Base-by-base conservation (phyloP, 2,888 invertebrate species). In the Drosophila yooni region DNA sequence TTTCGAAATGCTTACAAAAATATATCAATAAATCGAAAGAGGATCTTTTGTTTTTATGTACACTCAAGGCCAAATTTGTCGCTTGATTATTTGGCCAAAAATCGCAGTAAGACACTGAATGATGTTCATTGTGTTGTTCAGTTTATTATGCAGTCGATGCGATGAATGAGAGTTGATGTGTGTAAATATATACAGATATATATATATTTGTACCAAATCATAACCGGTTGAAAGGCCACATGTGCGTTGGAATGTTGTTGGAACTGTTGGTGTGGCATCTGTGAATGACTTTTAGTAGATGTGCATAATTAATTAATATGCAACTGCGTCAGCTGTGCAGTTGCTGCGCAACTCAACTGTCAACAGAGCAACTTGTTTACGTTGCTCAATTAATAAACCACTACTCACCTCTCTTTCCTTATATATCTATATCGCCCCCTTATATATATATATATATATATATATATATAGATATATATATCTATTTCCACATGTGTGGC, bases 291-390 rank as follows among this genome's bases (percentile, higher is more conserved):
- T 40, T 52, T 46, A 48, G 54, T 36, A 27, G 48, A 53, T 53
- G 52, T 53, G 18, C 15, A 66, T 67, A 52, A 65, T 65, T 56
- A 65, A 67, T 65, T 65, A 54, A 68, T 43, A 66, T 65, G 54
- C 54, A 65, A 67, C 66, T 21, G 65, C 54, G 38, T 50, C 66
- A 50, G 50, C 56, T 68, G 66, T 56, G 66, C 50, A 68, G 40
- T 65, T 66, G 66, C 67, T 33, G 48, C 38, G 27, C 27, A 29
- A 64, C 25, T 56, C 31, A 31, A 54, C 29, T 66, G 66, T 68
- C 67, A 56, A 56, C 56, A 40, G 38, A 15, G 53, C 48, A 36
- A 40, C 40, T 57, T 29, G 57, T 54, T 46, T 25, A 50, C 54
- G 34, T 65, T 68, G 66, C 18, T 33, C 54, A 67, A 56, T 65